Evolutionary conservation across 1,140 invertebrate species (phyloP).

Genomic region (Chironomus striatipennis): DNA sequence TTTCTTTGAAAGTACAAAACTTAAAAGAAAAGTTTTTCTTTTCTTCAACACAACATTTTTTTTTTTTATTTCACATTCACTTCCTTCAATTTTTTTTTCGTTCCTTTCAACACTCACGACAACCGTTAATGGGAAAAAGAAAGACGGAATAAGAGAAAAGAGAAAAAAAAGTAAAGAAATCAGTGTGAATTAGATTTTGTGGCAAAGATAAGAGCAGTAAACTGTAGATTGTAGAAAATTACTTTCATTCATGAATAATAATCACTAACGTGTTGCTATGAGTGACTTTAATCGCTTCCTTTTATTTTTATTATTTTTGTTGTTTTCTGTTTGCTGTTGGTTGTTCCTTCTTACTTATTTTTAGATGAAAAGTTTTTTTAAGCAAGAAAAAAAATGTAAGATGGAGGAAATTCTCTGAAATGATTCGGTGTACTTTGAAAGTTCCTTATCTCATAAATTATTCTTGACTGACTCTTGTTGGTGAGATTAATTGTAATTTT

Average conservation of each 20-base stretch:
- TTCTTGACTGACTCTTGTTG: too few species aligned
- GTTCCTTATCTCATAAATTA: too few species aligned
- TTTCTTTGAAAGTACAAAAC: background rate
- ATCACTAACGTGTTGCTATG: background rate
- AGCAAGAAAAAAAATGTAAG: too few species aligned
- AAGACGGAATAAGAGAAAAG: background rate
- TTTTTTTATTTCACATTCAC: too few species aligned
- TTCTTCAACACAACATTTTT: background rate
- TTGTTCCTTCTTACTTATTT: too few species aligned
- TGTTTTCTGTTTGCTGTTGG: too few species aligned
- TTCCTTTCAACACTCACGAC: background rate
- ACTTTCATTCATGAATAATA: background rate
- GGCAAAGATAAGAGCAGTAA: constrained; percentile 4
- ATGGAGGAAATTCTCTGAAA: too few species aligned
- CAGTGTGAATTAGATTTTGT: constrained; percentile 1
- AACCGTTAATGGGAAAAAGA: background rate
- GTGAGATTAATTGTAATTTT: too few species aligned
- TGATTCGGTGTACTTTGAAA: too few species aligned
- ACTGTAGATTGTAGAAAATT: background rate
- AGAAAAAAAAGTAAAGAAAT: background rate
- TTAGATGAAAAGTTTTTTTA: too few species aligned
- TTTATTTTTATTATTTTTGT: too few species aligned
- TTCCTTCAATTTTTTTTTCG: background rate
- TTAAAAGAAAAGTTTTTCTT: constrained; percentile 3
- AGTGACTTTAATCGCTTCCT: background rate